Conservation (phyloP, 2,888 invertebrate genomes). For the Ichneumon xanthorius region DNA sequence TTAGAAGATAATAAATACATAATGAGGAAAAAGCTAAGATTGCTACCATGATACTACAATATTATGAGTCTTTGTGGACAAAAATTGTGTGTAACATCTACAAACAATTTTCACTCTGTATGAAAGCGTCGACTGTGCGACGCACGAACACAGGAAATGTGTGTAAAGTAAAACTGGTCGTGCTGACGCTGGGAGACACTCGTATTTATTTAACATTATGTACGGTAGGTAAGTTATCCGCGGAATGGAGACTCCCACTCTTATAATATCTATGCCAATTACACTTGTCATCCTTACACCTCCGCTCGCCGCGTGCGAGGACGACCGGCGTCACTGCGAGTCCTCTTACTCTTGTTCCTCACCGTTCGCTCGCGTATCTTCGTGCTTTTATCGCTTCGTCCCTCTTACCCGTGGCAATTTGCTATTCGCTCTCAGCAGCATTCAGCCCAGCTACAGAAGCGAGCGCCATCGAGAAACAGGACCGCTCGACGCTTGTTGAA, state of each 20-base stretch:
- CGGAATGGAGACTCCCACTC: constrained; percentile 33
- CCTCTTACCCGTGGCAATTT: constrained; percentile 1
- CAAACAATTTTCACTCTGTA: not conserved
- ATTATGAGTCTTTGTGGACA: not conserved
- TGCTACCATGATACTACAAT: not conserved
- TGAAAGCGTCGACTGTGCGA: not conserved
- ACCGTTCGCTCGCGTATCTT: not conserved
- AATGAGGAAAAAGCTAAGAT: too few relatives aligned
- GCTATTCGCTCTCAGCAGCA: constrained; percentile 2
- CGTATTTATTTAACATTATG: constrained; percentile 31
- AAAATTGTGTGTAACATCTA: not conserved
- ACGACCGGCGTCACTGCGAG: constrained; percentile 47
- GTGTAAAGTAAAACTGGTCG: constrained; percentile 37
- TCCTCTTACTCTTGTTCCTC: constrained; percentile 31
- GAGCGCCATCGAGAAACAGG: not conserved
- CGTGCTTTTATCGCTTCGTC: constrained; percentile 29
- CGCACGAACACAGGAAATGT: not conserved
- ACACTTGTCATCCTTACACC: constrained; percentile 61
- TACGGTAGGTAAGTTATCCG: constrained; percentile 20
- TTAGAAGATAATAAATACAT: too few relatives aligned
- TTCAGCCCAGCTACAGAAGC: constrained; percentile 34
- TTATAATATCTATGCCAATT: constrained; percentile 55
- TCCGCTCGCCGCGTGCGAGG: constrained; percentile 25
- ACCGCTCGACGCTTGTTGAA: constrained; percentile 7
- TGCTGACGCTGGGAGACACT: not conserved